These are phyloP conservation scores for Apus apus DNA, from an alignment of 2,113 vertebrate species.

Conservation along the genomic window DNA sequence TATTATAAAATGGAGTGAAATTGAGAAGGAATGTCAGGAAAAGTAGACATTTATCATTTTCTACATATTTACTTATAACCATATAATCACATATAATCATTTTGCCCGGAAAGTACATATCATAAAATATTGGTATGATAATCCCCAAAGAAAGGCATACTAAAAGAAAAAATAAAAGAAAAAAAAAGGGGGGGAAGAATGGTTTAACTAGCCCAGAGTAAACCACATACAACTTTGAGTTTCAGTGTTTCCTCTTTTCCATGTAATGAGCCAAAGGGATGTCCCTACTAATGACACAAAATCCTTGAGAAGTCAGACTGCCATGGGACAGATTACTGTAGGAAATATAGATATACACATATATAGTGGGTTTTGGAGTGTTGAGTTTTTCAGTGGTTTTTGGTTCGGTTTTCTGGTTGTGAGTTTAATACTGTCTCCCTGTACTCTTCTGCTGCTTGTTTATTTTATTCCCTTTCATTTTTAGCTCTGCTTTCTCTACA, in stretches of 20 bases:
- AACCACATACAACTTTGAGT: neutral
- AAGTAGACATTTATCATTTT: neutral
- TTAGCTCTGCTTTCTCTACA: neutral
- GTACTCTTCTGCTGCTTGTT: neutral
- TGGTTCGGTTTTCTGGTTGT: no score
- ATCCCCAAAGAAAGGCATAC: neutral
- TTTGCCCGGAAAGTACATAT: neutral
- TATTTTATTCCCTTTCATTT: neutral
- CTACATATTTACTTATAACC: neutral
- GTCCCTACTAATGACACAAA: neutral
- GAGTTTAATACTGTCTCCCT: neutral
- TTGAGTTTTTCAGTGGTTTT: no score
- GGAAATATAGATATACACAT: rapidly evolving
- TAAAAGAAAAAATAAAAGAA: neutral
- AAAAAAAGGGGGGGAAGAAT: neutral
- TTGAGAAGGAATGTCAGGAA: neutral
- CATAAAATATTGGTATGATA: neutral
- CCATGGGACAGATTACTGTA: neutral
- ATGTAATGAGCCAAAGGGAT: neutral
- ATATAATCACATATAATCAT: neutral
- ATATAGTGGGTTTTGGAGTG: no score
- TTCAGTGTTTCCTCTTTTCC: neutral
- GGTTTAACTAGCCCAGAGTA: neutral
- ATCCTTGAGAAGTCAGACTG: neutral
- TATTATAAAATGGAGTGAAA: neutral